These are phyloP conservation scores for Cavia porcellus DNA, from an alignment of 2,113 vertebrate genomes.

Conservation along the genomic window DNA sequence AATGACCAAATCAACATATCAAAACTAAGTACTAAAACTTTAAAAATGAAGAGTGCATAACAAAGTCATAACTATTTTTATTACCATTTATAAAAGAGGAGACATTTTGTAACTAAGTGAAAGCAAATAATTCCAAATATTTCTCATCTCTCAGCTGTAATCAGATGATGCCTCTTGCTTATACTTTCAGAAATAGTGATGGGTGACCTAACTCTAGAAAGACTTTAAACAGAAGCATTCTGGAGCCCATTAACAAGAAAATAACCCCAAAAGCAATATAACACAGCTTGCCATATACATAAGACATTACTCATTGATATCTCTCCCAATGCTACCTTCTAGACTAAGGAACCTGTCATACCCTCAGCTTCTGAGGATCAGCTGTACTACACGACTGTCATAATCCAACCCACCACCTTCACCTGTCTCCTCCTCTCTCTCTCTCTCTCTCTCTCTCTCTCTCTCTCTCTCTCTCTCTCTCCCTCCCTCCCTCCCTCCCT, in stretches of 20 bases:
- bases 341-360: background rate
- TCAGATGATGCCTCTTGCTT: background rate
- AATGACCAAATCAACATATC: background rate
- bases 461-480: background rate
- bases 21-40: conserved; percentile 32
- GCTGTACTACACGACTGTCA: background rate
- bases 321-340: background rate
- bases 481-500: no score
- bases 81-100: background rate
- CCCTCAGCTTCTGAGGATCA: background rate
- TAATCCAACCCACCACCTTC: background rate
- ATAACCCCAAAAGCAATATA: background rate
- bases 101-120: background rate
- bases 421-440: background rate
- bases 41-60: conserved; percentile 8
- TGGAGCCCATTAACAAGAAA: background rate
- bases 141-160: conserved; percentile 5
- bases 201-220: background rate
- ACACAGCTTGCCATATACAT: background rate
- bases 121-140: background rate
- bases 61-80: background rate
- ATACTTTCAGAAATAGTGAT: background rate
- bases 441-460: background rate
- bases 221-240: background rate
- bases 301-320: background rate